These are phyloP conservation scores for Zelostemma sp. DNA, from an alignment of 1,140 invertebrate species.

Conservation along the genomic window DNA sequence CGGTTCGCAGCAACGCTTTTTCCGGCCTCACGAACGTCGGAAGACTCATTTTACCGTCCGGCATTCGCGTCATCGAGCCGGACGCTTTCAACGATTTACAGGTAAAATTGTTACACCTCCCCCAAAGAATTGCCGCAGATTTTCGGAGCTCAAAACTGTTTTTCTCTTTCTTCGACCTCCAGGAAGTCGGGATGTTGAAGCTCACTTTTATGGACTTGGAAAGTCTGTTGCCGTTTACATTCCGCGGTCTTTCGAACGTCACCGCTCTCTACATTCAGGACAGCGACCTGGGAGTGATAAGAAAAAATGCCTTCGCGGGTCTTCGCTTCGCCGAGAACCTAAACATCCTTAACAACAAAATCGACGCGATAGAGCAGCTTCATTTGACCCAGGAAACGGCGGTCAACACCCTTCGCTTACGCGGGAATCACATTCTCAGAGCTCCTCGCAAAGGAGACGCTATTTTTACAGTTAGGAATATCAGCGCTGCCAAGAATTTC, in stretches of 20 bases:
- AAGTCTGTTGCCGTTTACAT: slow-evolving; percentile 78
- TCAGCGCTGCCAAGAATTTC: slow-evolving; percentile 81
- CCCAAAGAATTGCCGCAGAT: too few relatives aligned
- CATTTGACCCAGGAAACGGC: slow-evolving; percentile 77
- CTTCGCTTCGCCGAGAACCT: slow-evolving; percentile 77
- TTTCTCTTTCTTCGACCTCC: background rate
- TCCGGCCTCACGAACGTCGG: slow-evolving; percentile 84
- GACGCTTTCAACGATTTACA: slow-evolving; percentile 84
- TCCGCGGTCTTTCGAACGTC: slow-evolving; percentile 81
- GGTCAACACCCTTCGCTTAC: slow-evolving; percentile 78
- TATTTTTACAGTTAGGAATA: slow-evolving; percentile 75
- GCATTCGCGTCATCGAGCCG: slow-evolving; percentile 79
- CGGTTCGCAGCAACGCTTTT: slow-evolving; percentile 82
- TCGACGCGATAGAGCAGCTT: slow-evolving; percentile 82
- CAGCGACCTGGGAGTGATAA: slow-evolving; percentile 82
- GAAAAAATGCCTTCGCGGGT: slow-evolving; percentile 79
- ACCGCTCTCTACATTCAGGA: slow-evolving; percentile 81
- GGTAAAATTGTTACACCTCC: slow-evolving; percentile 15
- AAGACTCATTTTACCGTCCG: slow-evolving; percentile 81
- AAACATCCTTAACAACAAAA: slow-evolving; percentile 86
- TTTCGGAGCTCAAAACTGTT: too few relatives aligned
- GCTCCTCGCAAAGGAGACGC: slow-evolving; percentile 77
- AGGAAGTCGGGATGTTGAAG: slow-evolving; percentile 82
- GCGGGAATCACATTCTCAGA: slow-evolving; percentile 85
- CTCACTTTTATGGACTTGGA: slow-evolving; percentile 85